phyloP scores from a whole-genome alignment of 2,797 vertebrate genomes.

The Lutjanus argentimaculatus region DNA sequence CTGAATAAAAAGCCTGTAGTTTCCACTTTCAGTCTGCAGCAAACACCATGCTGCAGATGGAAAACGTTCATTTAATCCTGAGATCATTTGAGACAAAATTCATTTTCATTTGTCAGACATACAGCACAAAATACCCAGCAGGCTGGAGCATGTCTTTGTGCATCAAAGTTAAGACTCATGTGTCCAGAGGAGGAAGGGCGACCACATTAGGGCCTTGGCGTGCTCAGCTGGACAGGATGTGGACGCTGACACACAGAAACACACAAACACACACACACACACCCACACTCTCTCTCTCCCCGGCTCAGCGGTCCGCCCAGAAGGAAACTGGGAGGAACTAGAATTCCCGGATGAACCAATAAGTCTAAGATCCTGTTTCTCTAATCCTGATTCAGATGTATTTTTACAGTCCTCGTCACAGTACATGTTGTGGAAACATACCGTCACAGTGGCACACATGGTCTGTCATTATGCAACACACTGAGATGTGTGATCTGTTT shows the following conservation, averaged over 20 bases:
- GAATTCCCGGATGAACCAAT: slow-evolving; percentile 28
- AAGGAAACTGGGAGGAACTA: slow-evolving; percentile 38
- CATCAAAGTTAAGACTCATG: slow-evolving; percentile 11
- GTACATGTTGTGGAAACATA: not conserved
- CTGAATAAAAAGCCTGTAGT: not conserved
- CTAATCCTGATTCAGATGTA: not conserved
- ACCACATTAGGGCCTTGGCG: slow-evolving; percentile 45
- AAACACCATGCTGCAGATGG: not conserved
- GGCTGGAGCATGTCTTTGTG: not conserved
- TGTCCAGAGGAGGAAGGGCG: slow-evolving; percentile 43
- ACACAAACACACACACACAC: slow-evolving; percentile 18
- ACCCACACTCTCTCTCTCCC: not conserved
- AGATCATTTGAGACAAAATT: not conserved
- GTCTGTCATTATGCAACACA: not conserved
- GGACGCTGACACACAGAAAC: slow-evolving; percentile 30
- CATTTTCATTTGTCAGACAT: not conserved
- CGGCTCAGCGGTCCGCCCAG: not conserved
- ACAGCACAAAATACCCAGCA: not conserved
- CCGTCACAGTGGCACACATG: not conserved
- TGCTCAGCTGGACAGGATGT: slow-evolving; percentile 74
- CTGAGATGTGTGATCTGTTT: not conserved
- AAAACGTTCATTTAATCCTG: not conserved
- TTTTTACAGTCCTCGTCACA: not conserved
- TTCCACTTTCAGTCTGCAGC: not conserved
- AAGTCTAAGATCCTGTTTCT: slow-evolving; percentile 14